Percentiles rank a stretch among this genome's conserved stretches.
Conservation (phyloP, 1,140 invertebrate species). For the Atta colombica region DNA sequence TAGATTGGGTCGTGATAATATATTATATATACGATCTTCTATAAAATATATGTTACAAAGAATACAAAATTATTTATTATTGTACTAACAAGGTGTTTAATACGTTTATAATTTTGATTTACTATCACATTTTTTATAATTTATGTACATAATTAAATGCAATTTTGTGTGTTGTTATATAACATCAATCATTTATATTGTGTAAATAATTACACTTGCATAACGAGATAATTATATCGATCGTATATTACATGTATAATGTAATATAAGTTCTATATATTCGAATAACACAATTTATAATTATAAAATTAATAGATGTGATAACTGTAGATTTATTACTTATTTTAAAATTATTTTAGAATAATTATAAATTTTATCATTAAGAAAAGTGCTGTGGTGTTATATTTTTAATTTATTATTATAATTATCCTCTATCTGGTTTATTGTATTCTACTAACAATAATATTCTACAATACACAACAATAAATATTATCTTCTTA, state of each 20-base stretch:
- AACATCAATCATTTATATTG: not conserved
- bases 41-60: not conserved
- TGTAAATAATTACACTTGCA: slow-evolving; percentile 24
- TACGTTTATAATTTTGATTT: not conserved
- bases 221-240: not conserved
- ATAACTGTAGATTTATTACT: not conserved
- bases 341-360: not conserved
- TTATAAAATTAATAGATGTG: slow-evolving; percentile 4
- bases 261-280: not conserved
- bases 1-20: not conserved
- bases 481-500: not conserved
- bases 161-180: not conserved
- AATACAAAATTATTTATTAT: too few relatives aligned
- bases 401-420: not conserved
- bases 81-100: not conserved
- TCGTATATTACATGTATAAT: too few relatives aligned
- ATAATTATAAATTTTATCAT: slow-evolving; percentile 15
- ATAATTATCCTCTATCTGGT: not conserved
- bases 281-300: slow-evolving; percentile 22
- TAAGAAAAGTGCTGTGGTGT: not conserved
- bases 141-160: not conserved
- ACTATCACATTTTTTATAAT: not conserved
- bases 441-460: not conserved
- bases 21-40: not conserved
- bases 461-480: too few relatives aligned